Evolutionary conservation across 1,140 invertebrate species (phyloP), one percentile per base, ranked within the genome.

Genomic region (Drosophila sucinea): DNA sequence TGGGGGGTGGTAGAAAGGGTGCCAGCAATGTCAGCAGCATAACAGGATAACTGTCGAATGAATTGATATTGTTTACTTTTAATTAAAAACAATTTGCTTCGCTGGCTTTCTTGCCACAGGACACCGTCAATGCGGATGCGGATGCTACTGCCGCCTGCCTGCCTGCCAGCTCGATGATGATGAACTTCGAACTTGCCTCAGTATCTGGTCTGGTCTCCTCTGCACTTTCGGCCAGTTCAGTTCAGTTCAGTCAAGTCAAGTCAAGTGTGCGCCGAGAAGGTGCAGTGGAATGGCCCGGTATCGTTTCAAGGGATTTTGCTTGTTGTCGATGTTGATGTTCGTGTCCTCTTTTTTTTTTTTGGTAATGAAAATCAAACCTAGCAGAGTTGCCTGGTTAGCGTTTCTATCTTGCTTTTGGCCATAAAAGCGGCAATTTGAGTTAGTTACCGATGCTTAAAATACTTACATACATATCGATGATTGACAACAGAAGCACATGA

Each of bases 11-110:
- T 2, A 11, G 5, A n/a, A 44, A 23, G 41, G 38, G 44, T 47
- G 44, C 17, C 5, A 51, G 68, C 80, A 56, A 65, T 83, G 83
- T 89, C 77, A 82, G 80, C 84, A 89, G 68, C 67, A 84, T 87
- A 86, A 80, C 80, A 82, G 83, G 83, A 87, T 87, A 87, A 87
- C 83, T 87, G 83, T 87, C 83, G 83, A 89, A 87, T 82, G 84
- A 87, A 89, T 78, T 87, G 83, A 87, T 83, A 89, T 87, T 87
- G 83, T 87, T 89, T 89, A 74, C 83, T 87, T 87, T 87, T 87
- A 87, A 87, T 87, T 87, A 87, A 87, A 87, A 87, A 89, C 83
- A 87, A 84, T 87, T 87, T 87, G 83, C 83, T 89, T 84, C 83
- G 83, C 84, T 87, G 84, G 84, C 84, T 80, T 85, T 72, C 83